These are phyloP conservation scores for Leptopilina myrica DNA, from an alignment of 2,888 invertebrate genomes.

Conservation along the genomic window DNA sequence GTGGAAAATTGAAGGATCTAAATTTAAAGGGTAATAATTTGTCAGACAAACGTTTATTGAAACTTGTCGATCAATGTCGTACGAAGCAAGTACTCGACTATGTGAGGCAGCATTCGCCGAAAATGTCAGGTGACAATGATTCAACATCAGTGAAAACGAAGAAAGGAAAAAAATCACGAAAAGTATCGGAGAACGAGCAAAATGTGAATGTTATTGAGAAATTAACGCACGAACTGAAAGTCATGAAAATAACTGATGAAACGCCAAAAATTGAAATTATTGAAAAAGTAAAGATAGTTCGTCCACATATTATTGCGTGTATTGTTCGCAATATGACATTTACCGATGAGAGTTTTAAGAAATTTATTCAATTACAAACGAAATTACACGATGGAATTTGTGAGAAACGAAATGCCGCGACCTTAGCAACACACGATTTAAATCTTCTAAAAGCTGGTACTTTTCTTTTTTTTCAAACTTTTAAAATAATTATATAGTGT, in stretches of 20 bases:
- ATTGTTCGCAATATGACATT: constrained; percentile 83
- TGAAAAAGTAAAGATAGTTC: constrained; percentile 80
- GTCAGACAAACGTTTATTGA: constrained; percentile 84
- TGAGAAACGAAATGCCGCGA: constrained; percentile 86
- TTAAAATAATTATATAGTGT: too few relatives aligned
- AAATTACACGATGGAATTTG: constrained; percentile 87
- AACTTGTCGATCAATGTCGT: constrained; percentile 86
- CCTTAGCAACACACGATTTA: constrained; percentile 91
- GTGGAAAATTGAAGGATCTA: constrained; percentile 87
- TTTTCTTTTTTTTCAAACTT: too few relatives aligned
- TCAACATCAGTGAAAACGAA: constrained; percentile 62
- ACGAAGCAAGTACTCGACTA: constrained; percentile 88
- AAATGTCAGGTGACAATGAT: constrained; percentile 67
- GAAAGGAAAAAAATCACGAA: constrained; percentile 70
- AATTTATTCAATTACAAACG: constrained; percentile 88
- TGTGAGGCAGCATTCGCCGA: constrained; percentile 82
- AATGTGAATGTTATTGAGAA: constrained; percentile 57
- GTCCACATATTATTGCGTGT: constrained; percentile 87
- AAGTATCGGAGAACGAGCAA: constrained; percentile 66
- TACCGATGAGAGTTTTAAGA: constrained; percentile 82
- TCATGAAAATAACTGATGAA: constrained; percentile 75
- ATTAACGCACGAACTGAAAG: constrained; percentile 72
- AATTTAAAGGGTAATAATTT: constrained; percentile 86
- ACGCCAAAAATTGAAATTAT: constrained; percentile 78
- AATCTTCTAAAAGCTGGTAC: constrained; percentile 80